Conservation (phyloP, 2,113 vertebrate genomes). For the Cebus imitator region DNA sequence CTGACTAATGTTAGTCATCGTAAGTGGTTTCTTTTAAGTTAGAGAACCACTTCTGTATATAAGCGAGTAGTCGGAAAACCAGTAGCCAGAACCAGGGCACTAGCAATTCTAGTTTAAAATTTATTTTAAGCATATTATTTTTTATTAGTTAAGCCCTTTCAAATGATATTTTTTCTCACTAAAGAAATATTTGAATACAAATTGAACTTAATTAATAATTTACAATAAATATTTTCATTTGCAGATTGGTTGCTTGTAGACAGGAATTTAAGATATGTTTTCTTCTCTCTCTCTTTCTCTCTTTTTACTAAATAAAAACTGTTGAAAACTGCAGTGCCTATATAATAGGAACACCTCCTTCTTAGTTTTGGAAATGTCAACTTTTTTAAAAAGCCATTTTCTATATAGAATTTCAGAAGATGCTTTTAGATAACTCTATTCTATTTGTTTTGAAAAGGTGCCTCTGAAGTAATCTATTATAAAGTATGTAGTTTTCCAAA, state of each 20-base stretch:
- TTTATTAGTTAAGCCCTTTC: neutral
- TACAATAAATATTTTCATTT: conserved; percentile 18
- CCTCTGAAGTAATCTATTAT: conserved; percentile 76
- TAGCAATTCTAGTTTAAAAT: neutral
- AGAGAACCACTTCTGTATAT: neutral
- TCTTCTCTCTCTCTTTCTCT: neutral
- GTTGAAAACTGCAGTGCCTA: neutral
- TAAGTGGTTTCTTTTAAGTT: conserved; percentile 20
- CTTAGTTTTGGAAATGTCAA: conserved; percentile 5
- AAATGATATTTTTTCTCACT: neutral
- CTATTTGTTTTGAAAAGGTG: conserved; percentile 71
- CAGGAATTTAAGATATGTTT: neutral
- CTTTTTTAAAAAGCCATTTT: conserved; percentile 50
- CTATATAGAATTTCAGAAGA: conserved; percentile 48
- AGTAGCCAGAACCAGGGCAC: neutral
- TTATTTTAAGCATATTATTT: neutral
- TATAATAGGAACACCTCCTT: neutral
- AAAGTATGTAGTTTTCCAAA: conserved; percentile 66
- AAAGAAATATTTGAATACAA: conserved; percentile 33
- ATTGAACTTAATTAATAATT: neutral
- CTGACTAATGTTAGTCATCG: neutral
- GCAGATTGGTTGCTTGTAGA: neutral
- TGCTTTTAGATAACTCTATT: conserved; percentile 67
- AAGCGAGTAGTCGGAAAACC: neutral
- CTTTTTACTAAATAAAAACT: conserved; percentile 1